Base-by-base conservation (phyloP, 2,888 invertebrate species). In the Amphimallon solstitiale region DNA sequence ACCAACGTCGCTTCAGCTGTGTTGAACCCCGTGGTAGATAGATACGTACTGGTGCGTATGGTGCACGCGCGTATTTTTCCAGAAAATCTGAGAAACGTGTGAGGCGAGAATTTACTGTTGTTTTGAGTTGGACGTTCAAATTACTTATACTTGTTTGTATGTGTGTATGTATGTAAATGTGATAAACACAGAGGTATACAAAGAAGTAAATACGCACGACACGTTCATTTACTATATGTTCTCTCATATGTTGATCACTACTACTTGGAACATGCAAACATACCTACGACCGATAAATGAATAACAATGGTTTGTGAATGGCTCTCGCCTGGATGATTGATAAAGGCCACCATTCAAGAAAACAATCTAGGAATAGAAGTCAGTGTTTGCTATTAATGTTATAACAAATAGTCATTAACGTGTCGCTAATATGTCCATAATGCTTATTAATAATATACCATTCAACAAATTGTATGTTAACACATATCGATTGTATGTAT, bases 241-340 rank as follows among this genome's bases (percentile, higher is more conserved):
- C 45, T 9, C 12, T 23, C 12, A 21, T 48, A 48, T 12, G 19
- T 12, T 19, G 48, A 9, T 45, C 23, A 48, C 48, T 48, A 48
- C 48, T 48, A 23, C 48, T 48, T n/a, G 21, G 48, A 48, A 48
- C 48, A 48, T 29, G 29, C 29, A 45, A 12, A 12, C 48, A 21
- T 21, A 19, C 12, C 21, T 10, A 48, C 48, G 48, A 12, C 7
- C 23, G 48, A 48, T 23, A 48, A 48, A 48, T 48, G 48, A 48
- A 48, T 48, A 48, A 48, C 48, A 48, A 48, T 48, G n/a, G 48
- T 21, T 46, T 19, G 21, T 48, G 48, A 48, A 48, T 48, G 48
- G 23, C 48, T 48, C 23, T 23, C 21, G 45, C n/a, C 17, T 48
- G 7, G 6, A 48, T 48, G 21, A 48, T 48, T 48, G 48, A 48